Base-by-base conservation (phyloP, 2,888 invertebrate species). In the Aricia artaxerxes region DNA sequence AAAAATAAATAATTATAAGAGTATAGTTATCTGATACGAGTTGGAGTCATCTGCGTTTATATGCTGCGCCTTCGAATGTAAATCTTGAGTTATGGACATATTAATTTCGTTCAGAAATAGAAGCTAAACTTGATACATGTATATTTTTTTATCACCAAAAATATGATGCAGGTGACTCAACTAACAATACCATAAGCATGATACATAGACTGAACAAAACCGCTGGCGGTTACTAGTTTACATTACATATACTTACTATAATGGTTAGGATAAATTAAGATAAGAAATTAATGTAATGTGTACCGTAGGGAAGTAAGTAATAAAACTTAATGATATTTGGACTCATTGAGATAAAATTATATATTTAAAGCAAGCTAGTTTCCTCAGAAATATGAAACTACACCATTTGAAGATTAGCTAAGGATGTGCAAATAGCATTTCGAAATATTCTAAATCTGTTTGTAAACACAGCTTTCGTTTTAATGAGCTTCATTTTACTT, bases 171-270 rank as follows among this genome's bases (percentile, higher is more conserved):
- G 76, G 16, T 57, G 76, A 53, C 53, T 16, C 16, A 13, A 57
- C 57, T 44, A 57, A 13, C 13, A 31, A 76, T 53, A 76, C 76
- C 76, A 57, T 53, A 76, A 76, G 53, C 76, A 53, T 76, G 35
- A 76, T 76, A 79, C 78, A 80, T 73, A 77, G 73, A 79, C 77
- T 79, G 77, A 81, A 73, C 11, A 78, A 73, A 75, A 78, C 80
- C 80, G 80, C 80, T 40, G 81, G 80, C 80, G 80, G 81, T 78
- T 35, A 72, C 44, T 76, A 53, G 53, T 49, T 76, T 31, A 53
- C 49, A 53, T 76, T 64, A 75, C 44, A 60, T 49, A 76, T 79
- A 72, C 57, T 75, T 49, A 75, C 44, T 35, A 76, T 79, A 79
- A 79, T 60, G 31, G 40, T 53, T 77, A 69, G 64, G 77, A 44